phyloP scores from a whole-genome alignment of 2,113 vertebrate genomes.

The Leptosomus discolor region DNA sequence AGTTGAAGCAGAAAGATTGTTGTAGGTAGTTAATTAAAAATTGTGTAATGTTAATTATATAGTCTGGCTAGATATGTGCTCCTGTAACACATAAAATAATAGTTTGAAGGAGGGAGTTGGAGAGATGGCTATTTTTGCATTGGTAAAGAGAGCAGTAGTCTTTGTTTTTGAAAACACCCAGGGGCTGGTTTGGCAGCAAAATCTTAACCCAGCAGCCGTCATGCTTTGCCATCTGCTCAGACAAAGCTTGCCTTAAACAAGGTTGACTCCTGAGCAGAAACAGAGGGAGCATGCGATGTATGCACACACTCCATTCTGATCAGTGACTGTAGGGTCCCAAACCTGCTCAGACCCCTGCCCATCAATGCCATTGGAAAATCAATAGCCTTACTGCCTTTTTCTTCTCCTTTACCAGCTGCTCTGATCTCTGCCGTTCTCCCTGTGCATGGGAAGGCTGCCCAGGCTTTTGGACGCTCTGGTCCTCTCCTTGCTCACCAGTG shows the following conservation, averaged over 20 bases:
- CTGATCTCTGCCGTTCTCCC: not conserved
- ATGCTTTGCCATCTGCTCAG: slow-evolving; percentile 1
- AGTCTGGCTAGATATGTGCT: not conserved
- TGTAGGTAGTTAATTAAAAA: slow-evolving; percentile 17
- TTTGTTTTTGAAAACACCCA: slow-evolving; percentile 28
- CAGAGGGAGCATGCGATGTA: accelerated
- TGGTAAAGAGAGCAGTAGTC: slow-evolving; percentile 2
- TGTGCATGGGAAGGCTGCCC: not conserved
- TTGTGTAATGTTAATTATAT: slow-evolving; percentile 6
- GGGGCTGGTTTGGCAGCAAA: slow-evolving; percentile 12
- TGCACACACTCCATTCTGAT: accelerated
- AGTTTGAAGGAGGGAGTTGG: not conserved
- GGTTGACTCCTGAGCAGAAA: not conserved
- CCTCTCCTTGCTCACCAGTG: not conserved
- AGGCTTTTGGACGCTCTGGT: accelerated
- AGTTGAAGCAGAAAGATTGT: not conserved
- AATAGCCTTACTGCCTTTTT: not conserved
- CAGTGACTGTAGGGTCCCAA: not conserved
- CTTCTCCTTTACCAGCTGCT: not conserved
- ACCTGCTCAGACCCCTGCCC: not conserved
- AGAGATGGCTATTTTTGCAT: not conserved
- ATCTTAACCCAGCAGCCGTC: not conserved
- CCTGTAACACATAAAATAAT: not conserved
- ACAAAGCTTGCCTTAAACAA: not conserved
- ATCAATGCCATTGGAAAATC: not conserved